Evolutionary conservation across 2,888 invertebrate genomes (phyloP).

Genomic region (Aporophyla nigra): DNA sequence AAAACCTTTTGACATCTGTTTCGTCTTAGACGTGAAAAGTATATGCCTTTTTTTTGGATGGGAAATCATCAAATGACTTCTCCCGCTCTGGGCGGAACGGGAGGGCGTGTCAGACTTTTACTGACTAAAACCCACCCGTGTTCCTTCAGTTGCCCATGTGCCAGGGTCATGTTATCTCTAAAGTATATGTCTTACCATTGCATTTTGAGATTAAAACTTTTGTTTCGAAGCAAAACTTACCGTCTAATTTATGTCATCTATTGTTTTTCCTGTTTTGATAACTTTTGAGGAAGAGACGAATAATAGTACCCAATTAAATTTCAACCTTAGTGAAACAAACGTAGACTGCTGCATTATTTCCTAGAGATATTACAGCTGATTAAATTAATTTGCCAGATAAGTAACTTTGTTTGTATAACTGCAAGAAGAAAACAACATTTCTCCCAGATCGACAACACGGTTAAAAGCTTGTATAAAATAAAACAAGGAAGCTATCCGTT

Average conservation of each 20-base stretch:
- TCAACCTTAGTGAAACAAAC: constrained; percentile 6
- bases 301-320: background rate
- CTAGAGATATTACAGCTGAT: constrained; percentile 10
- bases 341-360: constrained; percentile 2
- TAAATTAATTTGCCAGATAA: constrained; percentile 41
- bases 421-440: constrained; percentile 29
- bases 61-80: too few species aligned
- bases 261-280: background rate
- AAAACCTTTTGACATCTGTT: background rate
- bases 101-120: too few species aligned
- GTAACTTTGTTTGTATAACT: constrained; percentile 28
- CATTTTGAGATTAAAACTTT: background rate
- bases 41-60: too few species aligned
- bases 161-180: too few species aligned
- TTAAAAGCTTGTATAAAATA: constrained; percentile 53
- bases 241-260: background rate
- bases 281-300: background rate
- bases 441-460: constrained; percentile 23
- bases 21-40: background rate
- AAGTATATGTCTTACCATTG: too few species aligned
- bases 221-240: background rate
- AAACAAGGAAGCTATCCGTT: constrained; percentile 55
- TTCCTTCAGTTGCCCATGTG: too few species aligned
- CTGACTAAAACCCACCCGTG: too few species aligned
- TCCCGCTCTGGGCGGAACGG: too few species aligned